A percentile compares a stretch with the other conserved stretches of the same genome.
Evolutionary conservation across 2,113 vertebrate genomes (phyloP).

Genomic region (Sinocyclocheilus anophthalmus): DNA sequence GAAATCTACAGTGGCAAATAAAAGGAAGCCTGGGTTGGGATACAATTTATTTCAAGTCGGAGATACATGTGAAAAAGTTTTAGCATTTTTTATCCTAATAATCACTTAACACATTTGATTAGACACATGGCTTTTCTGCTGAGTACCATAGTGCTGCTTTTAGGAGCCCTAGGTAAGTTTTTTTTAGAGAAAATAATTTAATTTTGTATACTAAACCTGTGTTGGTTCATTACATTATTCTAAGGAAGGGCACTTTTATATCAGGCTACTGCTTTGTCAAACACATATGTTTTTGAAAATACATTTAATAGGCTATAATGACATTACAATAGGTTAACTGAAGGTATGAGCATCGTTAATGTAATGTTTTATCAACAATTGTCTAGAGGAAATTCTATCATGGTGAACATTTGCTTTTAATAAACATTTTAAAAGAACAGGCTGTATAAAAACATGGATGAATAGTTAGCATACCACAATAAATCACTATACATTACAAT

Average conservation of each 20-base stretch:
- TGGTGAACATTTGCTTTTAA: background rate
- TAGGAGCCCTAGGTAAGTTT: conserved; percentile 11
- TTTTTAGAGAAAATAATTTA: background rate
- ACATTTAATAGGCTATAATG: background rate
- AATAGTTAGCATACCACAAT: background rate
- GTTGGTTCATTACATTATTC: background rate
- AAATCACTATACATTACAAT: background rate
- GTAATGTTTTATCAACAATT: background rate
- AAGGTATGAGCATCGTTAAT: background rate
- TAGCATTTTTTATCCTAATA: background rate
- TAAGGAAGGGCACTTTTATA: background rate
- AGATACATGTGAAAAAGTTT: background rate
- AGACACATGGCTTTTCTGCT: conserved; percentile 1
- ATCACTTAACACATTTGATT: background rate
- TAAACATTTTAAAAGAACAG: background rate
- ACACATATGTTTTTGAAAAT: background rate
- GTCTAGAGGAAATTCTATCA: background rate
- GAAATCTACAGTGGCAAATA: background rate
- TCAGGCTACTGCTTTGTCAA: background rate
- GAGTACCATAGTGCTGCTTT: background rate
- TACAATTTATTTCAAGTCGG: background rate
- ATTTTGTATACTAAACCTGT: background rate
- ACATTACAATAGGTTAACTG: background rate
- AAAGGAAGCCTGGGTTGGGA: background rate
- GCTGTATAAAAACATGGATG: background rate